phyloP scores from a whole-genome alignment of 2,113 vertebrate genomes.

The Pelecanoides urinatrix region DNA sequence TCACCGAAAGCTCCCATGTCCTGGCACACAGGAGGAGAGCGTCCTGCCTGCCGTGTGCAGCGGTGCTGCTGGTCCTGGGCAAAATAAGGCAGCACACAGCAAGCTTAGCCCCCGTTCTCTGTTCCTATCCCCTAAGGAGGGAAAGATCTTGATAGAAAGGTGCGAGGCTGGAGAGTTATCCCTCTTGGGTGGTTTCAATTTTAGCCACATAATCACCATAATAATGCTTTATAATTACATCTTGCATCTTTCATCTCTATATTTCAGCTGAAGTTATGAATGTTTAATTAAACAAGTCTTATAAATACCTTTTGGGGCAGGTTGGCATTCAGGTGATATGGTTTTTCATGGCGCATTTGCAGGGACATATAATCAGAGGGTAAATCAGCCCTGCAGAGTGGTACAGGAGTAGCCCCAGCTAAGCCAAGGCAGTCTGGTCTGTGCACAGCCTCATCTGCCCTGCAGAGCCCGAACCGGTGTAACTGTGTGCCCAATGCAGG shows the following conservation, averaged over 20 bases:
- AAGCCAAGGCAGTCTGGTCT: not conserved
- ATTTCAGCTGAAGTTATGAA: conserved; percentile 12
- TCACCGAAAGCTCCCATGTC: not conserved
- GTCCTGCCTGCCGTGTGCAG: accelerated
- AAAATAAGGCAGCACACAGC: not conserved
- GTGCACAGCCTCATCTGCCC: not conserved
- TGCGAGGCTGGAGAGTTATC: not conserved
- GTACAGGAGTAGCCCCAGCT: not conserved
- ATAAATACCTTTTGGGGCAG: not conserved
- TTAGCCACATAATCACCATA: not conserved
- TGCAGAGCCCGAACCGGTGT: not conserved
- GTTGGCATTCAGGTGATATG: not conserved
- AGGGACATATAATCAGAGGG: not conserved
- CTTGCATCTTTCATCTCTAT: not conserved
- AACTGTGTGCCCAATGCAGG: not conserved
- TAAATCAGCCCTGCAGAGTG: not conserved
- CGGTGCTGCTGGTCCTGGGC: not conserved
- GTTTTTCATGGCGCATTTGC: not conserved
- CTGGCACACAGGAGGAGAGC: not conserved
- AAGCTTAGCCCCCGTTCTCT: not conserved
- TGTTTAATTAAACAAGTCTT: not conserved
- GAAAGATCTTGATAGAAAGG: not conserved
- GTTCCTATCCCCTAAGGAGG: not conserved
- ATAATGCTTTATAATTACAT: not conserved
- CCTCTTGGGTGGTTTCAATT: not conserved